Evolutionary conservation across 2,888 invertebrate species (phyloP).

Genomic region (Orthosia gothica): DNA sequence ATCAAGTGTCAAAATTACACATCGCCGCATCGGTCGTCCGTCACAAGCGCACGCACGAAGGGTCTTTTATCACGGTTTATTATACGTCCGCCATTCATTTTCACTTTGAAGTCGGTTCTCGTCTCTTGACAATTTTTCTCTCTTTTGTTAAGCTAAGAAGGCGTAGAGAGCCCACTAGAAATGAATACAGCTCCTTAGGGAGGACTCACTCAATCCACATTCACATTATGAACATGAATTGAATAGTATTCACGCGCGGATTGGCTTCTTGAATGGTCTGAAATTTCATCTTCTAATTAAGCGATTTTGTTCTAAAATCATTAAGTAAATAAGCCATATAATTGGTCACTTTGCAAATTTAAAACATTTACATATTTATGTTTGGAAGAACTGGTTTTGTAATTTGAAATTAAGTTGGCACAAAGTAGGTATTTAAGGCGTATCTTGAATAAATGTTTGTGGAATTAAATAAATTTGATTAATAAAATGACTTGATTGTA

Average conservation of each 20-base stretch:
- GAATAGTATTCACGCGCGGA: constrained; percentile 47
- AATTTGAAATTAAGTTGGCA: constrained; percentile 43
- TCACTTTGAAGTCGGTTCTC: constrained; percentile 79
- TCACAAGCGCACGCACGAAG: constrained; percentile 71
- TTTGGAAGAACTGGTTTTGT: constrained; percentile 49
- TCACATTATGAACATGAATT: constrained; percentile 61
- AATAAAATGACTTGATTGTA: constrained; percentile 27
- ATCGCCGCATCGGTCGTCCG: constrained; percentile 52
- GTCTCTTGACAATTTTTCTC: constrained; percentile 83
- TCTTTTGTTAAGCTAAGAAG: constrained; percentile 80
- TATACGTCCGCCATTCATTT: constrained; percentile 80
- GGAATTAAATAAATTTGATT: constrained; percentile 21
- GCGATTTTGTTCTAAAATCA: constrained; percentile 34
- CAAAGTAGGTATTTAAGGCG: constrained; percentile 28
- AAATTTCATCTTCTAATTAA: constrained; percentile 46
- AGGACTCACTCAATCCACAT: constrained; percentile 72
- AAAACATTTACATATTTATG: constrained; percentile 12
- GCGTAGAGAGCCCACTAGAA: constrained; percentile 75
- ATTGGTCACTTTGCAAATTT: constrained; percentile 41
- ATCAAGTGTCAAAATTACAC: constrained; percentile 86
- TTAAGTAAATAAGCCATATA: constrained; percentile 26
- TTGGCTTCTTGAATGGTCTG: constrained; percentile 11
- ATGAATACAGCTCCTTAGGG: constrained; percentile 77
- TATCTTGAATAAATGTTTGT: constrained; percentile 40
- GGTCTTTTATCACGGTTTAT: constrained; percentile 79